These are phyloP conservation scores for Deilephila porcellus DNA, from an alignment of 2,888 invertebrate species.

Conservation along the genomic window DNA sequence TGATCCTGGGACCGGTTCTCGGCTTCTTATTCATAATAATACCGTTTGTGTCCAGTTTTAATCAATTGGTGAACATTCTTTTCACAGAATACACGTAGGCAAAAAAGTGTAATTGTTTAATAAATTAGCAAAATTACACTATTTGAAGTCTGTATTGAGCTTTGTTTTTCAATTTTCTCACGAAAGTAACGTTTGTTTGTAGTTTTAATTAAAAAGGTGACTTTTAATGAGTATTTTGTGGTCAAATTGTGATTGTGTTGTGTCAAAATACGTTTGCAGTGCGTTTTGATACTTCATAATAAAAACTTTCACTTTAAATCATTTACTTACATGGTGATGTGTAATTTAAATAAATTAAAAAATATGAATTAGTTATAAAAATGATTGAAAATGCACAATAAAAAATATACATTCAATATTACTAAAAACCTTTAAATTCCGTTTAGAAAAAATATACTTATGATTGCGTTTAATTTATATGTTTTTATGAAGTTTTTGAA, in stretches of 20 bases:
- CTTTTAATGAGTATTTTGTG: slow-evolving; percentile 30
- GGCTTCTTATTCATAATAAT: slow-evolving; percentile 75
- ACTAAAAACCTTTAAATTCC: no score
- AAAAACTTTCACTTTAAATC: slow-evolving; percentile 19
- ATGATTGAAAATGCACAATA: not conserved
- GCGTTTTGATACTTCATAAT: slow-evolving; percentile 39
- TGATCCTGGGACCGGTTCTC: slow-evolving; percentile 72
- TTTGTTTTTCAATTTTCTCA: not conserved
- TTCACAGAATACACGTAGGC: slow-evolving; percentile 53
- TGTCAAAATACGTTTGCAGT: slow-evolving; percentile 49
- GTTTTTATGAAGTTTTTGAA: no score
- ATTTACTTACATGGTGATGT: not conserved
- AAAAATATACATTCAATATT: not conserved
- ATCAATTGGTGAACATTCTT: slow-evolving; percentile 13
- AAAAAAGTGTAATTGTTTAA: slow-evolving; percentile 31
- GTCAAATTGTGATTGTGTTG: slow-evolving; percentile 41
- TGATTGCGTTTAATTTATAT: no score
- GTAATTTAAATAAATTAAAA: not conserved
- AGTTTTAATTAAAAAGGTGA: slow-evolving; percentile 1
- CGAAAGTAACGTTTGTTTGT: slow-evolving; percentile 2
- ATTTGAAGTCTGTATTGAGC: not conserved
- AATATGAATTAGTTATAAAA: not conserved
- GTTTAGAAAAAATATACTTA: no score
- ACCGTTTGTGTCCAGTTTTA: slow-evolving; percentile 31
- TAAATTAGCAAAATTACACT: not conserved